Evolutionary conservation across 2,797 vertebrate genomes (phyloP), one percentile per base, ranked within the genome.

Genomic region (Notamacropus eugenii): DNA sequence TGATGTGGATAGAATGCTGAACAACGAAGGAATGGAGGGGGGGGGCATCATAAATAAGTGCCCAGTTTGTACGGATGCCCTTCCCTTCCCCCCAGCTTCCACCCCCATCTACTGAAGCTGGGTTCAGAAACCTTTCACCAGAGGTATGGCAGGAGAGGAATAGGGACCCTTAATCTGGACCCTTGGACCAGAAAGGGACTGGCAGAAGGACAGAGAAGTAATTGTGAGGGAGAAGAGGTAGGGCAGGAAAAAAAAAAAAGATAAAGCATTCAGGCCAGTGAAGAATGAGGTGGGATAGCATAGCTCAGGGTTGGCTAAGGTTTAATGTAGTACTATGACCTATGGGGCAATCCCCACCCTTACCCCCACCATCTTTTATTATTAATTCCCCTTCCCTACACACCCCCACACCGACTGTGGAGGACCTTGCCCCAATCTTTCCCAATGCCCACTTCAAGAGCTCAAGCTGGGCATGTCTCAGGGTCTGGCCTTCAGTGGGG

Each of bases 1-100:
- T 12, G 62, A 92, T 97, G 98, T 97, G 97, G 96, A 95, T 96
- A n/a, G 98, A 97, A 98, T 98, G 94, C 94, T 97, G 97, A 98
- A 50, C 91, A 96, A 97, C 91, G 24, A 62, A 16, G 5, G 91
- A 40, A 74, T 95, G 96, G 95, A 93, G 96, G 97, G 97, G n/a
- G 46, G 96, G 52, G 52, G 29, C 16, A 94, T 93, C 96, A 97
- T 97, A 98, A 94, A 98, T 93, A 94, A 94, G 94, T 54, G 93
- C 96, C 95, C 91, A 95, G 95, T 94, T 67, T 90, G 95, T 95
- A 94, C 54, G 2, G 74, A 0, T 90, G 90, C 40, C 74, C 40
- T 87, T 6, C 22, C 40, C 74, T 87, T 87, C 40, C 74, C 24
- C n/a, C 74, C 74, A 87, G 74, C 74, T 24, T 87, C 22, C 74